These are phyloP conservation scores for Listrodromus nycthemerus DNA, from an alignment of 2,888 invertebrate genomes.

Conservation along the genomic window DNA sequence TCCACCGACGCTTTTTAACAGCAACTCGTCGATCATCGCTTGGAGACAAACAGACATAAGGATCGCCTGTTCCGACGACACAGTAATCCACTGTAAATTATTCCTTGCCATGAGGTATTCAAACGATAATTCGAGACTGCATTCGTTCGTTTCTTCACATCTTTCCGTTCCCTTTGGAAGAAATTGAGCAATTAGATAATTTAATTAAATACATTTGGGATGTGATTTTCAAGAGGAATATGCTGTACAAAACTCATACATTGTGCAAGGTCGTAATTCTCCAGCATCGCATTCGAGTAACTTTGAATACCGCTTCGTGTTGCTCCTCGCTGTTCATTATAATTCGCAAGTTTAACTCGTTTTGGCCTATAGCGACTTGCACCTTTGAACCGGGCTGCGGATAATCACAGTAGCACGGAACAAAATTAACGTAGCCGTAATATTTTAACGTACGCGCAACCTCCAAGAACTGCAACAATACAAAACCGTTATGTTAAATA, in stretches of 20 bases:
- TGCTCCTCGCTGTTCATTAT: slow-evolving; percentile 86
- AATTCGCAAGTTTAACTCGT: slow-evolving; percentile 91
- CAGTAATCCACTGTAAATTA: slow-evolving; percentile 96
- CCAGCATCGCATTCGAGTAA: slow-evolving; percentile 99
- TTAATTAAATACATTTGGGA: slow-evolving; percentile 8
- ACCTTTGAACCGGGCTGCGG: slow-evolving; percentile 89
- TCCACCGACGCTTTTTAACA: slow-evolving; percentile 89
- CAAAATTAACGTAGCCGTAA: slow-evolving; percentile 95
- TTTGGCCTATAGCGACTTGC: slow-evolving; percentile 93
- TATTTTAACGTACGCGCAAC: slow-evolving; percentile 93
- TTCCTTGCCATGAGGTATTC: slow-evolving; percentile 97
- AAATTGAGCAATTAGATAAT: slow-evolving; percentile 16
- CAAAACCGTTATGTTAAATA: not conserved
- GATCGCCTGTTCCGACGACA: slow-evolving; percentile 96
- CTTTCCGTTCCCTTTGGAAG: slow-evolving; percentile 69
- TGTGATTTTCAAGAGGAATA: not conserved
- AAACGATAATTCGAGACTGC: slow-evolving; percentile 93
- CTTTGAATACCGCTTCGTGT: slow-evolving; percentile 95
- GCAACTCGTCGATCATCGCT: slow-evolving; percentile 97
- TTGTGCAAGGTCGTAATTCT: slow-evolving; percentile 94
- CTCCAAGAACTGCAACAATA: slow-evolving; percentile 91
- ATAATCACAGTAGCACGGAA: slow-evolving; percentile 91
- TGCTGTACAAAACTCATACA: slow-evolving; percentile 84
- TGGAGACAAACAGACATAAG: slow-evolving; percentile 98
- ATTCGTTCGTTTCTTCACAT: slow-evolving; percentile 76